A percentile compares a stretch with the other conserved stretches of the same genome.
Evolutionary conservation across 2,888 invertebrate species (phyloP).

Genomic region (Dendrolimus pini): DNA sequence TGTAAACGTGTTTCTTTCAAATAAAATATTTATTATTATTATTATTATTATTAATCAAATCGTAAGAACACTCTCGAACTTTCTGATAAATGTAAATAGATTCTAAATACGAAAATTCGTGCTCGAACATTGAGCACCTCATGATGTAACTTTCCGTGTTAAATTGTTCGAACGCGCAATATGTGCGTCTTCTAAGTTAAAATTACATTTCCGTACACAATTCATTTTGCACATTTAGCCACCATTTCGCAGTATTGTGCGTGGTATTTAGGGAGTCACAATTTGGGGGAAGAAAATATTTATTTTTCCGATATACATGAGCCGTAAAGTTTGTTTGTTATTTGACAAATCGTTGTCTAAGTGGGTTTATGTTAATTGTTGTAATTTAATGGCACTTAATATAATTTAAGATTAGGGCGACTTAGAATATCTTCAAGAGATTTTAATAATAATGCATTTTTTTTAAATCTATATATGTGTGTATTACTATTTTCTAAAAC

Average conservation of each 20-base stretch:
- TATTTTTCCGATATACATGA: background rate
- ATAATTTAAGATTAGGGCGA: too few relatives aligned
- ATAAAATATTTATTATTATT: too few relatives aligned
- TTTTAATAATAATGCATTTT: too few relatives aligned
- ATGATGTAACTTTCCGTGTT: background rate
- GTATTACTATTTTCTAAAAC: too few relatives aligned
- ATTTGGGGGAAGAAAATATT: background rate
- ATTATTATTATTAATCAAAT: too few relatives aligned
- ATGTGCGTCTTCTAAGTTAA: conserved; percentile 10
- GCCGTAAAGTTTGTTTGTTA: background rate
- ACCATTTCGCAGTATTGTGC: conserved; percentile 36
- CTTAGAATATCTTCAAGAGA: too few relatives aligned
- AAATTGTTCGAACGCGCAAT: background rate
- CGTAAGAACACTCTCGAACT: too few relatives aligned
- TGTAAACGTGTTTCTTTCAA: too few relatives aligned
- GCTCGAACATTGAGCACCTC: too few relatives aligned
- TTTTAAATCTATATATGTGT: too few relatives aligned
- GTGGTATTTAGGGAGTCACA: background rate
- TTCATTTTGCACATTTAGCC: conserved; percentile 42
- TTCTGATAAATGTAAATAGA: too few relatives aligned
- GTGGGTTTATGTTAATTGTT: conserved; percentile 7
- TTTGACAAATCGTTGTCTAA: background rate
- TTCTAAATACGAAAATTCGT: too few relatives aligned
- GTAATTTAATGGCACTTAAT: conserved; percentile 3
- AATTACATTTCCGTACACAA: conserved; percentile 31